Conservation (phyloP, 1,140 invertebrate species). For the Riptortus pedestris region DNA sequence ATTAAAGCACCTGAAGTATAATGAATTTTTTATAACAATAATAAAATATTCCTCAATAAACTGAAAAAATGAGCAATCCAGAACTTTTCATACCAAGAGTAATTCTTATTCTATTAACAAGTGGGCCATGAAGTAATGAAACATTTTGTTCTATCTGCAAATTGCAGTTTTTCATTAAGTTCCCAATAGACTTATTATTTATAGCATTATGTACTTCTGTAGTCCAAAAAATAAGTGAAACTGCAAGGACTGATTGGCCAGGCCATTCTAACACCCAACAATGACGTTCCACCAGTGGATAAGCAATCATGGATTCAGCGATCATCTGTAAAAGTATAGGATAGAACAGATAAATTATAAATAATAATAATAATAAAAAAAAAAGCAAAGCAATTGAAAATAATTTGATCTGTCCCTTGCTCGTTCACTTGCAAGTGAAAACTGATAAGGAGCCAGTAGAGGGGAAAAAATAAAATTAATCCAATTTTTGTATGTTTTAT, state of each 20-base stretch:
- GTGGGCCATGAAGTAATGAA: conserved; percentile 69
- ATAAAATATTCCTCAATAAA: too few relatives aligned
- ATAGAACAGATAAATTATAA: too few relatives aligned
- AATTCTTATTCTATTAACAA: conserved; percentile 78
- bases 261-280: conserved; percentile 81
- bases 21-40: too few relatives aligned
- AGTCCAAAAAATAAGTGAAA: conserved; percentile 83
- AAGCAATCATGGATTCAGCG: conserved; percentile 49
- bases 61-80: not conserved
- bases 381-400: too few relatives aligned
- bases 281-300: conserved; percentile 50
- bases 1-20: conserved; percentile 69
- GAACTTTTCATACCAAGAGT: conserved; percentile 56
- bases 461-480: too few relatives aligned
- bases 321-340: conserved; percentile 41
- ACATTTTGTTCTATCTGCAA: conserved; percentile 74
- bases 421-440: not conserved
- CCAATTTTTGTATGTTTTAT: too few relatives aligned
- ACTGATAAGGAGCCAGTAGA: conserved; percentile 29
- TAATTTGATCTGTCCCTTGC: not conserved
- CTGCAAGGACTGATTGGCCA: conserved; percentile 77
- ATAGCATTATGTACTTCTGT: conserved; percentile 67
- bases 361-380: too few relatives aligned
- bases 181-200: conserved; percentile 40
- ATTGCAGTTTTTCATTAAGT: conserved; percentile 49